phyloP scores from a whole-genome alignment of 2,797 vertebrate species.

The Acanthornis magna region DNA sequence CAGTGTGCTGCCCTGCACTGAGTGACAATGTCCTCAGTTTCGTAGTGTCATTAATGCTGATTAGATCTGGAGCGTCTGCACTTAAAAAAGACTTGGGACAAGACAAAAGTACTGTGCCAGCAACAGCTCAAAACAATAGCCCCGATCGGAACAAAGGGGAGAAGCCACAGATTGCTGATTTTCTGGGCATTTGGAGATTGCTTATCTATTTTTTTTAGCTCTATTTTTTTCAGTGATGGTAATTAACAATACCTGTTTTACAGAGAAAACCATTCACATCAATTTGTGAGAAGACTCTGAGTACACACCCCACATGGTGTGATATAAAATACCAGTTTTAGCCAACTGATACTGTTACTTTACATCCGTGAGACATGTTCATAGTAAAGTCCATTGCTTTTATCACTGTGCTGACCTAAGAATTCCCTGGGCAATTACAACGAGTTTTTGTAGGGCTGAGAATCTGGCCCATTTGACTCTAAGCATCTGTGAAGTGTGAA shows the following conservation, averaged over 20 bases:
- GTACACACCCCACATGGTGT: background rate
- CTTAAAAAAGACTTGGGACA: background rate
- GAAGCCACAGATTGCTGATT: background rate
- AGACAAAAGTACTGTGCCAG: background rate
- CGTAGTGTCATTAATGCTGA: background rate
- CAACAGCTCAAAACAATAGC: background rate
- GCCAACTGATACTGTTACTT: background rate
- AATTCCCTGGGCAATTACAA: background rate
- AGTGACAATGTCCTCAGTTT: background rate
- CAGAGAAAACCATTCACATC: background rate
- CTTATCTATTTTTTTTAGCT: background rate
- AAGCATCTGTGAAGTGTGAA: background rate
- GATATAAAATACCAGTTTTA: background rate
- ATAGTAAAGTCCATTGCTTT: background rate
- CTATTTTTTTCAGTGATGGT: background rate
- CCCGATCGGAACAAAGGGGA: background rate
- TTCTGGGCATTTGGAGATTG: background rate
- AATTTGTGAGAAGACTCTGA: background rate
- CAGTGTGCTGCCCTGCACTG: background rate
- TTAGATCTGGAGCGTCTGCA: background rate
- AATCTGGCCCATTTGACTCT: background rate
- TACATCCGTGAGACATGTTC: accelerated
- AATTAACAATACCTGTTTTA: background rate
- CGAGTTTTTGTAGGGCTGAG: background rate
- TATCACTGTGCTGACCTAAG: background rate